These are phyloP conservation scores for Coboldia fuscipes DNA, from an alignment of 1,140 invertebrate species.

Conservation along the genomic window DNA sequence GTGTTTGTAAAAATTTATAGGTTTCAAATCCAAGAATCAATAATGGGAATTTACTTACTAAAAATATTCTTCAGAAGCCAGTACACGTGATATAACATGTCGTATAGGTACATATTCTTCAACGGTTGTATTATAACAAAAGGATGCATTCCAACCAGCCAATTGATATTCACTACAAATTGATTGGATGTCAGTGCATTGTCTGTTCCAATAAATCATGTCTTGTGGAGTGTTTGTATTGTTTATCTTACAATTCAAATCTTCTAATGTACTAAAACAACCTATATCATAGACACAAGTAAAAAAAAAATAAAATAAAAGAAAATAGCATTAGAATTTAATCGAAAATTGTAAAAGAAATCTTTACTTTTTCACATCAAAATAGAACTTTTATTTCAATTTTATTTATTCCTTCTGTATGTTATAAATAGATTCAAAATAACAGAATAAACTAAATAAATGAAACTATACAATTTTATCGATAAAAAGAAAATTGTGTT, in stretches of 20 bases:
- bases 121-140: background rate
- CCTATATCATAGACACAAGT: background rate
- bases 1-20: too few species aligned
- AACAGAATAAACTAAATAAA: too few species aligned
- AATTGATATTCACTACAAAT: background rate
- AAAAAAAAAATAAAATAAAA: background rate
- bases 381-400: slow-evolving; percentile 45
- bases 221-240: background rate
- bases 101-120: background rate
- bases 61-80: slow-evolving; percentile 1
- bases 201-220: background rate
- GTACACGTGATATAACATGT: background rate
- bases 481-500: too few species aligned
- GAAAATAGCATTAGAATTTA: slow-evolving; percentile 25
- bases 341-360: slow-evolving; percentile 25
- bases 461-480: too few species aligned
- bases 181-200: background rate
- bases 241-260: background rate
- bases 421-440: too few species aligned
- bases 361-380: slow-evolving; percentile 40
- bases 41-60: slow-evolving; percentile 2
- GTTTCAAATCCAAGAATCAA: too few species aligned
- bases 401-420: too few species aligned
- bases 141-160: background rate
- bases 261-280: background rate